These are phyloP conservation scores for Channa striata DNA, from an alignment of 2,797 vertebrate species.

Conservation along the genomic window DNA sequence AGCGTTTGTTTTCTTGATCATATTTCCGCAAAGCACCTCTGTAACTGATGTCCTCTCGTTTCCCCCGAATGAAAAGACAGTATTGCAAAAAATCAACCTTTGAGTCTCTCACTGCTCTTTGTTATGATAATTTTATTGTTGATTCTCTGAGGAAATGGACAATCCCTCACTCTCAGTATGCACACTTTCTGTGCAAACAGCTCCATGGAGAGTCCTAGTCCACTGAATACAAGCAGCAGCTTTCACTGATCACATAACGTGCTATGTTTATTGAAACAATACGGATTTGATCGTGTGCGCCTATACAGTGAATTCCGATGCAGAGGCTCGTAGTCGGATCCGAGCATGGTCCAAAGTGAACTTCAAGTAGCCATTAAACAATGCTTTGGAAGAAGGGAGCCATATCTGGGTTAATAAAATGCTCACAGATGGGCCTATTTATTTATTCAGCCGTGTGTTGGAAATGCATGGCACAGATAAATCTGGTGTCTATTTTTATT, in stretches of 20 bases:
- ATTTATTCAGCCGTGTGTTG: constrained; percentile 29
- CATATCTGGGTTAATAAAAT: constrained; percentile 37
- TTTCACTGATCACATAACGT: constrained; percentile 75
- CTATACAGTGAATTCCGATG: constrained; percentile 60
- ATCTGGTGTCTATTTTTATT: constrained; percentile 22
- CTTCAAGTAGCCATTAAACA: constrained; percentile 27
- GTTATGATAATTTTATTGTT: constrained; percentile 86
- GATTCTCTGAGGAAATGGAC: constrained; percentile 81
- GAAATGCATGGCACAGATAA: constrained; percentile 39
- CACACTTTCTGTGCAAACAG: constrained; percentile 81
- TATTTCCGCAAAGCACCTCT: constrained; percentile 63
- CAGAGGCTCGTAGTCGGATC: constrained; percentile 26
- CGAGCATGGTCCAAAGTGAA: constrained; percentile 25
- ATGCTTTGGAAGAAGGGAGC: not conserved
- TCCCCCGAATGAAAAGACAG: constrained; percentile 70
- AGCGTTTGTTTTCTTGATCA: constrained; percentile 60
- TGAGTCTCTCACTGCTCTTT: constrained; percentile 79
- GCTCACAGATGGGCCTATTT: constrained; percentile 19
- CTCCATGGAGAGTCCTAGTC: constrained; percentile 71
- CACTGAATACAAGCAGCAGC: constrained; percentile 71
- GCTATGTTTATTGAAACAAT: constrained; percentile 74
- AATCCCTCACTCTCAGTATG: constrained; percentile 72
- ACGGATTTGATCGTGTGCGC: constrained; percentile 57
- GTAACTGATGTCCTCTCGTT: constrained; percentile 61
- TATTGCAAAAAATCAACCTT: constrained; percentile 72